Conservation (phyloP, 2,888 invertebrate genomes). For the Himalopsyche japonica region DNA sequence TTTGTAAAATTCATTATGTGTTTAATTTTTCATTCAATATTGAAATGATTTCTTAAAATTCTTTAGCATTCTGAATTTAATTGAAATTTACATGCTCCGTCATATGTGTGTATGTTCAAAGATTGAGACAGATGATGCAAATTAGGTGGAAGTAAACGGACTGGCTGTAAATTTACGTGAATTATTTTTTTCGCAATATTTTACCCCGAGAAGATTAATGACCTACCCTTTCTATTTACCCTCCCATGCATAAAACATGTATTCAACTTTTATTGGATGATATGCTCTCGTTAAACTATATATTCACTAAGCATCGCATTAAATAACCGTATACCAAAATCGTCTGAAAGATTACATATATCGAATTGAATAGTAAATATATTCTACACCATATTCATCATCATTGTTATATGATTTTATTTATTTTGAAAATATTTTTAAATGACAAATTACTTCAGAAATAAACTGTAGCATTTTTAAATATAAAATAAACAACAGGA, state of each 20-base stretch:
- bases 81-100: neutral
- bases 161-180: neutral
- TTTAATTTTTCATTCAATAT: too few relatives aligned
- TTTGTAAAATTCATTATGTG: too few relatives aligned
- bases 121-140: neutral
- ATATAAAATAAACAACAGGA: too few relatives aligned
- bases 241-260: neutral
- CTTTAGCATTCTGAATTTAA: too few relatives aligned
- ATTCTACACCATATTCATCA: too few relatives aligned
- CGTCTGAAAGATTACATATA: neutral
- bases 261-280: neutral
- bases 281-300: neutral
- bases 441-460: too few relatives aligned
- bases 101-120: neutral
- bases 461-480: too few relatives aligned
- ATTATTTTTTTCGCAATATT: neutral
- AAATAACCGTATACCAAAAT: neutral
- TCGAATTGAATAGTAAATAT: too few relatives aligned
- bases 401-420: too few relatives aligned
- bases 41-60: too few relatives aligned
- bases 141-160: neutral
- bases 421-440: too few relatives aligned
- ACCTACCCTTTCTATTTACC: neutral
- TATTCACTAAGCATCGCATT: neutral
- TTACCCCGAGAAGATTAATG: neutral